Evolutionary conservation across 2,113 vertebrate species (phyloP), one percentile per base, ranked within the genome.

Genomic region (Cyprinus carpio): DNA sequence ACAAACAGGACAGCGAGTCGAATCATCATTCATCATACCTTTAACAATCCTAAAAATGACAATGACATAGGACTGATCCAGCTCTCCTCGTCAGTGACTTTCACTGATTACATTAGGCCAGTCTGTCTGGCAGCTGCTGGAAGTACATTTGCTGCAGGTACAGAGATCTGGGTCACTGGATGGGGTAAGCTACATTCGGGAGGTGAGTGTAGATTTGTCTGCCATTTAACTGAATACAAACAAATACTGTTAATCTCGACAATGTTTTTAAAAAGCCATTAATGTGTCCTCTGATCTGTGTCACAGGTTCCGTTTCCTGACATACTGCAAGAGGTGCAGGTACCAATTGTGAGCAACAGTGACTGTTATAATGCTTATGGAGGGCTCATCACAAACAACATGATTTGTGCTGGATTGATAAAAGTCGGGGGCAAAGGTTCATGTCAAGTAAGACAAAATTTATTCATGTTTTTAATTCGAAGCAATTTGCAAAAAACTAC

Each of bases 141-240:
- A 13, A 46, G 43, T 46, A 1, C 0, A 67, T 94, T 95, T 62
- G 20, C 75, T 1, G 90, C 16, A 0, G 92, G 92, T 16, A 91
- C 92, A 5, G 46, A 8, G 0, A 91, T 84, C 74, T 95, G 93
- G 15, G 91, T 97, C 87, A 97, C 96, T 0, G 96, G 96, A 34
- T 97, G 95, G 95, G 96, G 96, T 3, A 37, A 81, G 0, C 84
- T 90, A 4, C 0, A 0, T 0, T 0, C 0, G 0, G 25, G 0
- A 0, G 88, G 93, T 94, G 82, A 37, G 93, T 94, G 83, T n/a
- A 15, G 5, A 34, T 43, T 2, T 43, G 37, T 6, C 8, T 34
- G 13, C 4, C 6, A 37, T 2, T 12, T 46, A 20, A 20, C 6
- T 46, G 43, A 46, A 46, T 46, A 46, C 43, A 46, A 56, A 23